These are phyloP conservation scores for Xylota segnis DNA, from an alignment of 2,888 invertebrate species.

Conservation along the genomic window DNA sequence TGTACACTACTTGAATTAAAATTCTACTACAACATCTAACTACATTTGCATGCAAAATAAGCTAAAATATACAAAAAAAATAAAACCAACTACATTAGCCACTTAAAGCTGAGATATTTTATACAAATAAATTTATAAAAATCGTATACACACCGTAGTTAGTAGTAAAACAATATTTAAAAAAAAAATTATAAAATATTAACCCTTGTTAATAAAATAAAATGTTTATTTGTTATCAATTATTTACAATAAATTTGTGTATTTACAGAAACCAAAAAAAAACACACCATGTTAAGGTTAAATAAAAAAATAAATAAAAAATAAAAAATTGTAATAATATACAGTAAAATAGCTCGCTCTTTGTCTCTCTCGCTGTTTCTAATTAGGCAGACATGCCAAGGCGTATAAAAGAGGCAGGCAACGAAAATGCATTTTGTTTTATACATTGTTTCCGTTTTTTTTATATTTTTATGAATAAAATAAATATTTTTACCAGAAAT, in stretches of 20 bases:
- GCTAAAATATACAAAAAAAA: not conserved
- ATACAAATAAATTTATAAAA: slow-evolving; percentile 7
- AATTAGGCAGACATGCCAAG: slow-evolving; percentile 63
- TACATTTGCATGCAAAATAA: slow-evolving; percentile 31
- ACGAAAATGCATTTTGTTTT: slow-evolving; percentile 63
- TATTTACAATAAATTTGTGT: slow-evolving; percentile 34
- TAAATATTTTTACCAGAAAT: slow-evolving; percentile 49
- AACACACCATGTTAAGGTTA: slow-evolving; percentile 37
- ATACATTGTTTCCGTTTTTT: slow-evolving; percentile 46
- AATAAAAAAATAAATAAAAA: slow-evolving; percentile 44
- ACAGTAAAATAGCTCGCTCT: slow-evolving; percentile 39
- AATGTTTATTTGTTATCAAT: slow-evolving; percentile 32
- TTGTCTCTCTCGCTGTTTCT: slow-evolving; percentile 38
- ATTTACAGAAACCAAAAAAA: slow-evolving; percentile 43
- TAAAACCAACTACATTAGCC: slow-evolving; percentile 25
- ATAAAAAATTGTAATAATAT: slow-evolving; percentile 15
- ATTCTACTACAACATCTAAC: slow-evolving; percentile 11
- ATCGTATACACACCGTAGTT: slow-evolving; percentile 45
- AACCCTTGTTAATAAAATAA: slow-evolving; percentile 32
- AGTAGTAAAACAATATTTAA: slow-evolving; percentile 48
- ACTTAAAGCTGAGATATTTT: slow-evolving; percentile 12
- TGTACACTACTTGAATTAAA: slow-evolving; percentile 1
- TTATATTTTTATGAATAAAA: slow-evolving; percentile 40
- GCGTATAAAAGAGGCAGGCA: slow-evolving; percentile 69
- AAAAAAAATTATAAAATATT: no score